These are phyloP conservation scores for Halictus rubicundus DNA, from an alignment of 1,140 invertebrate genomes.

Conservation along the genomic window DNA sequence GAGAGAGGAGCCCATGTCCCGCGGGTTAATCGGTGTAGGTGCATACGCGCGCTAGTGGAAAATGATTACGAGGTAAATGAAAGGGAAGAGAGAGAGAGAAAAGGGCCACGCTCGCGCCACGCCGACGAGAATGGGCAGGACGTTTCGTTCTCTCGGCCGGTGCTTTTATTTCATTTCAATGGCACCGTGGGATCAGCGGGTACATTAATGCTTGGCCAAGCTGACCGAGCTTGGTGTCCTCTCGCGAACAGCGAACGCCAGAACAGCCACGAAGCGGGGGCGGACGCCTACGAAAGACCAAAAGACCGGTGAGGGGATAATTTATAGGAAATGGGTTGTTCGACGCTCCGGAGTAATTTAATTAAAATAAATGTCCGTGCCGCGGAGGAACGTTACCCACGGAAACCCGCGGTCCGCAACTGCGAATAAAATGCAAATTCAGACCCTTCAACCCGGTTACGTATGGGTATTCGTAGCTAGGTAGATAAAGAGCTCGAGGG, in stretches of 20 bases:
- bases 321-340: conserved; percentile 82
- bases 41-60: conserved; percentile 67
- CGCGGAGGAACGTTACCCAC: conserved; percentile 63
- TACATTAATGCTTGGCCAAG: conserved; percentile 77
- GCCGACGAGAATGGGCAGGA: conserved; percentile 67
- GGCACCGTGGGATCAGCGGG: conserved; percentile 77
- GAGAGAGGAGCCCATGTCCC: not conserved
- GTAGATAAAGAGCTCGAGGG: conserved; percentile 60
- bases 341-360: conserved; percentile 81
- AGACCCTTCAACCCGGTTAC: conserved; percentile 73
- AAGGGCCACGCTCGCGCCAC: conserved; percentile 62
- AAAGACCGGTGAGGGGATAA: conserved; percentile 78
- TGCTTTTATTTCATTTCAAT: conserved; percentile 81
- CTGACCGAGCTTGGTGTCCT: conserved; percentile 5
- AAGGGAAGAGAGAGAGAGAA: conserved; percentile 68
- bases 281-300: conserved; percentile 31
- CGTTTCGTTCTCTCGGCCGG: conserved; percentile 68
- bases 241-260: conserved; percentile 25
- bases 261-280: no score
- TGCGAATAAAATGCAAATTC: conserved; percentile 82
- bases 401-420: conserved; percentile 71
- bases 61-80: conserved; percentile 78
- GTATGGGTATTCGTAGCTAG: conserved; percentile 56
- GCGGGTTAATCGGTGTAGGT: conserved; percentile 39
- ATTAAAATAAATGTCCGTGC: conserved; percentile 81